phyloP scores from a whole-genome alignment of 1,140 invertebrate species.

The Nephila pilipes region DNA sequence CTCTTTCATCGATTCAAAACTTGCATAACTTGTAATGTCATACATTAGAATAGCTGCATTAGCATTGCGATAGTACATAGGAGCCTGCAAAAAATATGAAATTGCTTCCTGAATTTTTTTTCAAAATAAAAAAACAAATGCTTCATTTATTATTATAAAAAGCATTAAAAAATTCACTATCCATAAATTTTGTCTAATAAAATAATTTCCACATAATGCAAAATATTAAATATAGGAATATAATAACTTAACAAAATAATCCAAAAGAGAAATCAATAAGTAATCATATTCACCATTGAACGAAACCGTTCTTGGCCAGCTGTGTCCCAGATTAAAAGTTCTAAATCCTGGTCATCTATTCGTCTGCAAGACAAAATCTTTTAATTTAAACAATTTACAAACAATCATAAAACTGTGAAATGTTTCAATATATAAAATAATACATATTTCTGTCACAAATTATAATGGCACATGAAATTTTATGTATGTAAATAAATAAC shows the following conservation, averaged over 20 bases:
- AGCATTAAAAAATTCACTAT: no score
- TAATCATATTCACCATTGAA: constrained; percentile 80
- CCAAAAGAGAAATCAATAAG: background rate
- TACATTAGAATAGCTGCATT: constrained; percentile 98
- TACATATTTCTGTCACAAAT: no score
- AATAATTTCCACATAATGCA: background rate
- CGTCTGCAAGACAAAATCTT: constrained; percentile 58
- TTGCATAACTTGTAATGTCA: constrained; percentile 95
- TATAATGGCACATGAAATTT: no score
- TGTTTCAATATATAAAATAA: no score
- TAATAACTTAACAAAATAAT: background rate
- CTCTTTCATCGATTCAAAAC: constrained; percentile 85
- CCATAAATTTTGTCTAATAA: no score
- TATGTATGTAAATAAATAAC: no score
- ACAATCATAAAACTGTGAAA: no score
- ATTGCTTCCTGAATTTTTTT: no score
- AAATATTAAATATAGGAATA: background rate
- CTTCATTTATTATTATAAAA: no score
- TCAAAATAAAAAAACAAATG: no score
- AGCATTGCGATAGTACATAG: constrained; percentile 98
- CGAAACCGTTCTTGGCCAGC: constrained; percentile 99
- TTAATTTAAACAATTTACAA: background rate
- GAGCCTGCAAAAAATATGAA: constrained; percentile 86
- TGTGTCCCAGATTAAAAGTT: constrained; percentile 99
- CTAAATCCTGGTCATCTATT: constrained; percentile 83